phyloP scores from a whole-genome alignment of 2,113 vertebrate genomes.

The Forbesichthys agassizii region DNA sequence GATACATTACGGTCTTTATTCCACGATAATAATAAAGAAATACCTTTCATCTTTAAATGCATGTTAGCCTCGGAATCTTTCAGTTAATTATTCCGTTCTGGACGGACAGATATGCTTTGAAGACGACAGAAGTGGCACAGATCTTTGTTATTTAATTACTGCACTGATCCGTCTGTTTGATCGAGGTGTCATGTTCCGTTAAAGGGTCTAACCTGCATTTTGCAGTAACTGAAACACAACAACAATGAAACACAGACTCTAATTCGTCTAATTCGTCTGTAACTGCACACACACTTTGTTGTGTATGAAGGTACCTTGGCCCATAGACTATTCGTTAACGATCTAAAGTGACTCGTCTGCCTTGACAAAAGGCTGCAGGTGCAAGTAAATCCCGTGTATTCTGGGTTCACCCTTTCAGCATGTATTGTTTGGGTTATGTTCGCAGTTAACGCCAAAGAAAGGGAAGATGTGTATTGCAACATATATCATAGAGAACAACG shows the following conservation, averaged over 20 bases:
- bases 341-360: slow-evolving; percentile 33
- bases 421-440: slow-evolving; percentile 42
- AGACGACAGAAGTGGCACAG: slow-evolving; percentile 40
- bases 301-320: slow-evolving; percentile 33
- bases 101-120: slow-evolving; percentile 30
- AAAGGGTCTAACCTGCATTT: slow-evolving; percentile 26
- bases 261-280: slow-evolving; percentile 17
- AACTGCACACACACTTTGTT: slow-evolving; percentile 1
- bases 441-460: slow-evolving; percentile 10
- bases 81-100: slow-evolving; percentile 27
- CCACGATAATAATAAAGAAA: no score
- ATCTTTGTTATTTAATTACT: slow-evolving; percentile 50
- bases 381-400: slow-evolving; percentile 46
- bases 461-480: slow-evolving; percentile 33
- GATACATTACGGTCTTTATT: no score
- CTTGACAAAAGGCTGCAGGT: slow-evolving; percentile 48
- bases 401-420: slow-evolving; percentile 19
- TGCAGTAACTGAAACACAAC: slow-evolving; percentile 18
- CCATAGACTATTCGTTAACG: slow-evolving; percentile 18
- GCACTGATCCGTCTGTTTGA: slow-evolving; percentile 54
- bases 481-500: neutral
- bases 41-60: slow-evolving; percentile 9
- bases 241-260: no score
- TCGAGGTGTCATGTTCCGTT: slow-evolving; percentile 57
- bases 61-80: slow-evolving; percentile 27